phyloP scores from a whole-genome alignment of 2,888 invertebrate species.

The Palloptera scutellata region DNA sequence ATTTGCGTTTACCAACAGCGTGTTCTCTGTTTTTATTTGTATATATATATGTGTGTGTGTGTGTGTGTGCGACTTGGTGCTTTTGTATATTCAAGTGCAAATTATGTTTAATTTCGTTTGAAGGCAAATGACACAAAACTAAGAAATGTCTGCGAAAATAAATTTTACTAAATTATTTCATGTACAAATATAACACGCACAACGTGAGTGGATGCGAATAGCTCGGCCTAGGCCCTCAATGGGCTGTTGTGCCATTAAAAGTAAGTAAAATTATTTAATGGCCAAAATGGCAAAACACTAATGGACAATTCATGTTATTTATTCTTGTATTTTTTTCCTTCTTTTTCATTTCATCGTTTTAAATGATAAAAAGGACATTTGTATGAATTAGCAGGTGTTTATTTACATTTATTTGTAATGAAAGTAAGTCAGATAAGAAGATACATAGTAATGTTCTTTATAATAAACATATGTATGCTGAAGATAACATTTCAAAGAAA shows the following conservation, averaged over 20 bases:
- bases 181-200: not conserved
- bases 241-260: too few relatives aligned
- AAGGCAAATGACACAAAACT: slow-evolving; percentile 1
- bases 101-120: slow-evolving; percentile 31
- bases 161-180: slow-evolving; percentile 2
- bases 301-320: slow-evolving; percentile 28
- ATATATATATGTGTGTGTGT: not conserved
- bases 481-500: too few relatives aligned
- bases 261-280: slow-evolving; percentile 10
- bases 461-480: too few relatives aligned
- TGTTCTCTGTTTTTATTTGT: not conserved
- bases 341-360: not conserved
- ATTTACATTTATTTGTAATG: slow-evolving; percentile 32
- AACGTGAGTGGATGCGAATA: too few relatives aligned
- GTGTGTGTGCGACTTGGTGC: slow-evolving; percentile 23
- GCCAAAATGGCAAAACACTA: slow-evolving; percentile 13
- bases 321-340: not conserved
- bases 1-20: slow-evolving; percentile 7
- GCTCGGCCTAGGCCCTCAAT: too few relatives aligned
- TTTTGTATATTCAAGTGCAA: slow-evolving; percentile 35
- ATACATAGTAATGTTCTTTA: too few relatives aligned
- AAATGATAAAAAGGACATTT: slow-evolving; percentile 12
- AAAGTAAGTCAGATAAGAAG: slow-evolving; percentile 16
- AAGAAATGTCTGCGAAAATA: slow-evolving; percentile 7
- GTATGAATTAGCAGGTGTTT: slow-evolving; percentile 19